Evolutionary conservation across 2,797 vertebrate species (phyloP).

Genomic region (Distichodus sexfasciatus): DNA sequence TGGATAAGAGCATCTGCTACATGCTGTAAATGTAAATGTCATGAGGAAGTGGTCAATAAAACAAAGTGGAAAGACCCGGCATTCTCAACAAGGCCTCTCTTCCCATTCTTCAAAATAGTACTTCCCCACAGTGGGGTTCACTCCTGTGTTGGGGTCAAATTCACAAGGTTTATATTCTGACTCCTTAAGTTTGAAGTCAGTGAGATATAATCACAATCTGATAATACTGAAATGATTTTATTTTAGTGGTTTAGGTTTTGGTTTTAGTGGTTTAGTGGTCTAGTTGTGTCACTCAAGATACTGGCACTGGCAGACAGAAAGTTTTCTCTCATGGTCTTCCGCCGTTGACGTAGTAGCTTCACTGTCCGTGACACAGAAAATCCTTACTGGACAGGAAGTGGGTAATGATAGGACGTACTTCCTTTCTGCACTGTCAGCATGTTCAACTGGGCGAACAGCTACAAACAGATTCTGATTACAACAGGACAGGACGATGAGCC

Average conservation of each 20-base stretch:
- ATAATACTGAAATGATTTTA: too few relatives aligned
- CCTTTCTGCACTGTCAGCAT: constrained; percentile 40
- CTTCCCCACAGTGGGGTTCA: neutral
- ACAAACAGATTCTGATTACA: neutral
- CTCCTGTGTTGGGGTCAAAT: constrained; percentile 14
- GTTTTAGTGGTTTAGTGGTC: neutral
- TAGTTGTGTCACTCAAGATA: neutral
- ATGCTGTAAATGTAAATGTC: too few relatives aligned
- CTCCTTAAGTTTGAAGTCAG: constrained; percentile 20
- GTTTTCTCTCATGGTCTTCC: neutral
- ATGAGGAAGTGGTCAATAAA: too few relatives aligned
- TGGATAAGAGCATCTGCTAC: too few relatives aligned
- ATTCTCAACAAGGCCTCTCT: neutral
- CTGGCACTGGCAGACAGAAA: neutral
- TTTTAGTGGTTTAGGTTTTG: too few relatives aligned
- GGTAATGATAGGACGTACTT: constrained; percentile 20
- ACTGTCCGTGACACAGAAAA: constrained; percentile 7
- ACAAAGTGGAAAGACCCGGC: too few relatives aligned
- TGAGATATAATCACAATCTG: too few relatives aligned
- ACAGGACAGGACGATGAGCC: neutral
- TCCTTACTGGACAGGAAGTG: constrained; percentile 16
- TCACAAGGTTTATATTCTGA: constrained; percentile 8
- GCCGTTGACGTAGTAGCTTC: neutral
- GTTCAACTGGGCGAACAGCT: neutral
- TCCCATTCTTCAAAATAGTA: neutral